A percentile compares a stretch with the other conserved stretches of the same genome.
Conservation (phyloP, 2,113 vertebrate species). For the Psammodynastes pulverulentus region DNA sequence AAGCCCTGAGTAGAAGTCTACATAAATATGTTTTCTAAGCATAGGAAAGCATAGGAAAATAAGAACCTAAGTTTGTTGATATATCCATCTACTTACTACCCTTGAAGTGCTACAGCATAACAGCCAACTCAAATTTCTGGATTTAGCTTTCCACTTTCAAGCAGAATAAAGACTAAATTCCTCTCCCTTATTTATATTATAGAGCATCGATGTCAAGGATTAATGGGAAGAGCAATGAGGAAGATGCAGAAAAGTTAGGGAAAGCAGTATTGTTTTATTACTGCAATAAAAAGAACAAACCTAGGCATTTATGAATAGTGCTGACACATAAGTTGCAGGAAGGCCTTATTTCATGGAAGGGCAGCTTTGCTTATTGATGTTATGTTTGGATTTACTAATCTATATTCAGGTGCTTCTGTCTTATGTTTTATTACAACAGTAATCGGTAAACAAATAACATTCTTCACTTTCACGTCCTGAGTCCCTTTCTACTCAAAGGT, state of each 20-base stretch:
- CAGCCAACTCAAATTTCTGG: background rate
- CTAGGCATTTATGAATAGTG: constrained; percentile 18
- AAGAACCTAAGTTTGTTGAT: background rate
- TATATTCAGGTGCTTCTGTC: constrained; percentile 48
- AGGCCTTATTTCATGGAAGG: constrained; percentile 6
- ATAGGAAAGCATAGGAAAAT: background rate
- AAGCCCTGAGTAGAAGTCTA: too few species aligned
- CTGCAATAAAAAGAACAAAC: constrained; percentile 6
- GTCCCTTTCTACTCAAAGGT: background rate
- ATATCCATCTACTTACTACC: background rate
- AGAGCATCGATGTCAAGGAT: constrained; percentile 13
- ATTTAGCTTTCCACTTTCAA: background rate
- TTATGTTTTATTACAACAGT: constrained; percentile 61
- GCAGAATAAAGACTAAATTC: background rate
- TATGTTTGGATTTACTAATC: constrained; percentile 53
- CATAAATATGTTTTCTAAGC: background rate
- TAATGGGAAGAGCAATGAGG: background rate
- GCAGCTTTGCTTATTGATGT: constrained; percentile 44
- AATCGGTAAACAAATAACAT: constrained; percentile 53
- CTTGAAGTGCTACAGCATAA: background rate
- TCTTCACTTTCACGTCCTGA: constrained; percentile 34
- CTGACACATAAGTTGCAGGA: constrained; percentile 25
- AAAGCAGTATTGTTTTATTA: constrained; percentile 17
- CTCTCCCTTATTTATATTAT: background rate
- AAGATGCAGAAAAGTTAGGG: background rate